Percentiles rank a stretch among this genome's conserved stretches.
These are phyloP conservation scores for Tachyglossus aculeatus DNA, from an alignment of 2,797 vertebrate species.

Conservation along the genomic window DNA sequence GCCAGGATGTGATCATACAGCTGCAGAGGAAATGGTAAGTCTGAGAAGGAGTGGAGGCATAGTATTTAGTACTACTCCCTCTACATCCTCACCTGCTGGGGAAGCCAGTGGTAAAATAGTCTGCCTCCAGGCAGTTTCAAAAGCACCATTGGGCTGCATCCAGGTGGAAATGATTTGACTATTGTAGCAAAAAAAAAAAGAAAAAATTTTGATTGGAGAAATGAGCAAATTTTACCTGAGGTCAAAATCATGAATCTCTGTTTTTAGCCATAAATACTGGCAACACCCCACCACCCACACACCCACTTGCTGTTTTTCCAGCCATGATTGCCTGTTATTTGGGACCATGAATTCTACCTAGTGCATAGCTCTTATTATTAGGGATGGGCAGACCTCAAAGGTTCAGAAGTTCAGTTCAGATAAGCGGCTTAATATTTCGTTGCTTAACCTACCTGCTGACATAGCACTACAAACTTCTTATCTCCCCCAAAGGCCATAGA, in stretches of 20 bases:
- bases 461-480: background rate
- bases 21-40: too few relatives aligned
- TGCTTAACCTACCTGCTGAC: conserved; percentile 2
- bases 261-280: conserved; percentile 22
- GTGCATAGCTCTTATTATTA: conserved; percentile 7
- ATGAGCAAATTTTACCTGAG: background rate
- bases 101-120: too few relatives aligned
- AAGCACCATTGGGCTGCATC: too few relatives aligned
- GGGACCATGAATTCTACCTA: conserved; percentile 16
- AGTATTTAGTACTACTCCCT: too few relatives aligned
- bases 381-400: background rate
- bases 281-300: background rate
- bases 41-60: too few relatives aligned
- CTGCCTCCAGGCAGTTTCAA: background rate
- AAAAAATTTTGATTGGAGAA: too few relatives aligned
- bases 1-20: too few relatives aligned
- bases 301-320: background rate
- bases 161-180: too few relatives aligned
- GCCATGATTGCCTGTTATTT: conserved; percentile 8
- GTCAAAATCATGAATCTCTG: background rate
- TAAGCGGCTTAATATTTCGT: conserved; percentile 16
- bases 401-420: conserved; percentile 31
- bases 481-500: background rate
- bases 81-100: too few relatives aligned
- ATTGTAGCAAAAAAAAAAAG: too few relatives aligned